These are phyloP conservation scores for Fringilla coelebs DNA, from an alignment of 2,797 vertebrate genomes.

Conservation along the genomic window DNA sequence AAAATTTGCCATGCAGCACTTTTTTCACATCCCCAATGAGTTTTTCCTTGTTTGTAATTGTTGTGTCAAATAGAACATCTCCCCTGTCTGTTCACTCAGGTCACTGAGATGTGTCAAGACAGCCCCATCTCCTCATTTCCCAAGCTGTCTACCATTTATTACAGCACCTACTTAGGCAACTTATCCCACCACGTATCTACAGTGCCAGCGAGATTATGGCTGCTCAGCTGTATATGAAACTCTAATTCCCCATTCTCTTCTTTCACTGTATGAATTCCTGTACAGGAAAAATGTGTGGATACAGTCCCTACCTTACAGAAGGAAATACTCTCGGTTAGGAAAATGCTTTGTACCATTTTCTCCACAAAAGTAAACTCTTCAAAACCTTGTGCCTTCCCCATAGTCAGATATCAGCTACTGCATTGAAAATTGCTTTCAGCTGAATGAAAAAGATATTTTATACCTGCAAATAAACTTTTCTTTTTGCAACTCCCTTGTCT, in stretches of 20 bases:
- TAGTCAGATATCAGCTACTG: not conserved
- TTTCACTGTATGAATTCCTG: not conserved
- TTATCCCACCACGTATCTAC: not conserved
- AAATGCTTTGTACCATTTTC: not conserved
- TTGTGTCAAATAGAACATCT: not conserved
- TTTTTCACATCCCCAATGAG: not conserved
- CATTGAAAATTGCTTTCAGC: not conserved
- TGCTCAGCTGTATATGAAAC: not conserved
- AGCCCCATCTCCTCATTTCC: not conserved
- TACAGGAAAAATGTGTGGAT: not conserved
- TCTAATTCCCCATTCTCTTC: not conserved
- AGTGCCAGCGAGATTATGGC: not conserved
- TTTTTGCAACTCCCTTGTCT: not conserved
- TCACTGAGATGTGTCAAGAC: not conserved
- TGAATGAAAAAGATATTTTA: not conserved
- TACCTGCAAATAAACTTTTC: not conserved
- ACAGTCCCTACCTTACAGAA: not conserved
- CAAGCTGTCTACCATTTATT: not conserved
- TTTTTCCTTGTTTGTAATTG: not conserved
- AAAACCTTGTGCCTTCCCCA: not conserved
- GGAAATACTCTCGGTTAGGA: not conserved
- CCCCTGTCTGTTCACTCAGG: not conserved
- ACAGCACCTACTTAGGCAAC: not conserved
- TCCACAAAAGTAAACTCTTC: not conserved
- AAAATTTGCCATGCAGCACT: not conserved